Base-by-base conservation (phyloP, 2,797 vertebrate genomes). In the Rhinophrynus dorsalis region DNA sequence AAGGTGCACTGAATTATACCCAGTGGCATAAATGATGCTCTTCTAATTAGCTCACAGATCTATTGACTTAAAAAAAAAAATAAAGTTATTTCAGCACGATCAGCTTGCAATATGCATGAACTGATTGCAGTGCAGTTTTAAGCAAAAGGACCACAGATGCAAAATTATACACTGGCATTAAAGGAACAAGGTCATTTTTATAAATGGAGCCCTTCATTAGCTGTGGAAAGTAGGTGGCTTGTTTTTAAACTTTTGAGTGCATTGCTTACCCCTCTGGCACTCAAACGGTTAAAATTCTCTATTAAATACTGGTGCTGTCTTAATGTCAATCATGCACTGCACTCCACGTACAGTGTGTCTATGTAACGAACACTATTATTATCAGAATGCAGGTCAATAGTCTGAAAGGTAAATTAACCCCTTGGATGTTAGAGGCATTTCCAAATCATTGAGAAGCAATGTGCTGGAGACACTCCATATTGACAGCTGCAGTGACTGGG, bases 151-250 rank as follows among this genome's bases (percentile, higher is more conserved):
- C 27, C 47, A 52, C 61, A 35, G 57, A 26, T 68, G 21, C 2
- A 2, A 51, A 64, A 38, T 47, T 26, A 29, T 52, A 58, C 44
- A 29, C 55, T 74, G 52, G 4, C 0, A 0, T 65, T 32, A 74
- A 70, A 76, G 74, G 51, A 29, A 48, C 61, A 32, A 6, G 67
- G 33, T 44, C 12, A n/a, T 50, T 59, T 74, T 15, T 52, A 47
- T 68, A 64, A 74, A 56, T 38, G 54, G 13, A 3, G 6, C 32
- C 76, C 76, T 67, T 73, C 66, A 71, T 76, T 42, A 65, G 40
- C 50, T 74, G 9, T 75, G 76, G 63, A 59, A 71, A 77, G 78
- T 42, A 63, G 62, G 40, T 20, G 54, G 58, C 67, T 78, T 48
- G 56, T 21, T 11, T 82, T 77, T 80, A 48, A 63, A 45, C 15